Evolutionary conservation across 1,140 invertebrate species (phyloP).

Genomic region (Drosophila ohnishii): DNA sequence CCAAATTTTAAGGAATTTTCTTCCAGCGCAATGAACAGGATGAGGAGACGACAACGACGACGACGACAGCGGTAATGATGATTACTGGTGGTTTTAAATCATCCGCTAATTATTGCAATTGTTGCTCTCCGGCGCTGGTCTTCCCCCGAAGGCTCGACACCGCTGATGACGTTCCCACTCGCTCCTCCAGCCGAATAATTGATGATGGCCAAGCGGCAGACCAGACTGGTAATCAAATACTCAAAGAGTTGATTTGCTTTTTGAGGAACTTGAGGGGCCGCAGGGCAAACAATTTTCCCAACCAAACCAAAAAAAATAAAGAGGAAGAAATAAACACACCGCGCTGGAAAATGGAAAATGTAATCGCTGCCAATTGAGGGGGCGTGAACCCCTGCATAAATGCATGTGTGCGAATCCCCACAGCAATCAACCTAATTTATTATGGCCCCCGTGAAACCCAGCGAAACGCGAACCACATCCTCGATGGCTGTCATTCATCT

Average conservation of each 20-base stretch:
- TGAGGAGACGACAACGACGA: constrained; percentile 23
- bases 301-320: not conserved
- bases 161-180: constrained; percentile 51
- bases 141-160: constrained; percentile 4
- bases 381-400: constrained; percentile 14
- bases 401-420: constrained; percentile 39
- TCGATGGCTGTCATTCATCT: constrained; percentile 51
- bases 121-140: constrained; percentile 46
- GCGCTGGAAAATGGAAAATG: constrained; percentile 7
- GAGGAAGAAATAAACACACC: not conserved
- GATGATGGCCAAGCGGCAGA: constrained; percentile 57
- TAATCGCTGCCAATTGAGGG: constrained; percentile 7
- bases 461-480: constrained; percentile 18
- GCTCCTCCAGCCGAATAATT: constrained; percentile 58
- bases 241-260: constrained; percentile 68
- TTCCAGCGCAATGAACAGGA: constrained; percentile 3
- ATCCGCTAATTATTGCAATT: constrained; percentile 81
- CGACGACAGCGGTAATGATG: constrained; percentile 76
- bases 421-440: constrained; percentile 78
- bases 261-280: constrained; percentile 44
- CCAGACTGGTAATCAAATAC: constrained; percentile 65
- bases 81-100: constrained; percentile 81
- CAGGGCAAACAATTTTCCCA: constrained; percentile 49
- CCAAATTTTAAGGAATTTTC: not conserved
- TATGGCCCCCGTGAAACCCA: constrained; percentile 31